Evolutionary conservation across 2,888 invertebrate genomes (phyloP).

Genomic region (Ormyrus rosae): DNA sequence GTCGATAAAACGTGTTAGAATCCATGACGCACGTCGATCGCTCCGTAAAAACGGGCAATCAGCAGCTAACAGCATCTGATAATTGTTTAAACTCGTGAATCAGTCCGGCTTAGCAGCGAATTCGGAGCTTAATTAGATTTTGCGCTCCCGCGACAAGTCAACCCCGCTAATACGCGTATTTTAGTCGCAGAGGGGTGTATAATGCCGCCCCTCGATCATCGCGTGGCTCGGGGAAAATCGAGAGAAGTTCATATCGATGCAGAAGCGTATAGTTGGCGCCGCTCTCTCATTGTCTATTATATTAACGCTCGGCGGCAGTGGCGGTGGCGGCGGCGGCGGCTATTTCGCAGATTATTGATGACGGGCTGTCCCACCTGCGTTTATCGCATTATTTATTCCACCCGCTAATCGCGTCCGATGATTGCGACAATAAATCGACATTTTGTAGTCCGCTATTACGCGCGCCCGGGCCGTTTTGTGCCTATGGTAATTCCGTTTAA

Average conservation of each 20-base stretch:
- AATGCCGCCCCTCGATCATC: background rate
- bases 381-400: constrained; percentile 54
- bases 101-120: constrained; percentile 13
- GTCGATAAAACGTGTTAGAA: too few species aligned
- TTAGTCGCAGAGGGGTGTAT: background rate
- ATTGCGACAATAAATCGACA: constrained; percentile 54
- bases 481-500: constrained; percentile 47
- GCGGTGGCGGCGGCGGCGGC: background rate
- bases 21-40: too few species aligned
- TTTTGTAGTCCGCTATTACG: constrained; percentile 37
- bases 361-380: constrained; percentile 43
- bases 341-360: constrained; percentile 55
- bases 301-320: constrained; percentile 13
- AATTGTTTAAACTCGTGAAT: constrained; percentile 46
- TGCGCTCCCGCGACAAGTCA: background rate
- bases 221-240: background rate
- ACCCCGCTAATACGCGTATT: constrained; percentile 6
- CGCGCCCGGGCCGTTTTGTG: constrained; percentile 13
- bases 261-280: too few species aligned
- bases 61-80: constrained; percentile 25
- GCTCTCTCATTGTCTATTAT: constrained; percentile 37
- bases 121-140: constrained; percentile 46
- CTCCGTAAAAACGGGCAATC: constrained; percentile 4
- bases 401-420: constrained; percentile 50
- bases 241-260: constrained; percentile 8